Evolutionary conservation across 2,113 vertebrate species (phyloP).

Genomic region (Motacilla tschutschensis): DNA sequence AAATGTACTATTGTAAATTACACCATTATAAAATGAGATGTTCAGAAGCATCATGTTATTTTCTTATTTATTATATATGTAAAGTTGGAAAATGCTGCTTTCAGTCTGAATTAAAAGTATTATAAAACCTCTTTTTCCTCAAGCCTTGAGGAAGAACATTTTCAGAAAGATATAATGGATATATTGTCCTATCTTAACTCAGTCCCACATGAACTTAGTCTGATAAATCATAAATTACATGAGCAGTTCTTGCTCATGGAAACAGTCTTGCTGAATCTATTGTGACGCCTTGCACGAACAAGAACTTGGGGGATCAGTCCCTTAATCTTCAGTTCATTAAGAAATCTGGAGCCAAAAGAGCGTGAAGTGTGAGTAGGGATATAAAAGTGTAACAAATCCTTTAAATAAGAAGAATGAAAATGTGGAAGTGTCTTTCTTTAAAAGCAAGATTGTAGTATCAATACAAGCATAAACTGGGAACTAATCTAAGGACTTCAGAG

Average conservation of each 20-base stretch:
- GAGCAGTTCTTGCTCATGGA: background rate
- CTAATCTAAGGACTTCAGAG: constrained; percentile 26
- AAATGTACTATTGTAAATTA: constrained; percentile 5
- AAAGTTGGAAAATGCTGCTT: background rate
- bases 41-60: background rate
- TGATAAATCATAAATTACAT: background rate
- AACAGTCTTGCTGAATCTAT: background rate
- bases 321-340: constrained; percentile 60
- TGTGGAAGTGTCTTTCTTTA: constrained; percentile 47
- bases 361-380: constrained; percentile 35
- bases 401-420: constrained; percentile 65
- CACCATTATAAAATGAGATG: background rate
- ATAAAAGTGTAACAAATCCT: constrained; percentile 63
- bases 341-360: constrained; percentile 59
- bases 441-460: constrained; percentile 49
- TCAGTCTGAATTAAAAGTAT: background rate
- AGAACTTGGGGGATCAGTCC: constrained; percentile 30
- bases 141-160: background rate
- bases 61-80: background rate
- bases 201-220: background rate
- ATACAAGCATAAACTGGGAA: constrained; percentile 41
- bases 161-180: background rate
- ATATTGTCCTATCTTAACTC: background rate
- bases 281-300: background rate
- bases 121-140: background rate